Base-by-base conservation (phyloP, 2,113 vertebrate species). In the Jacana jacana region DNA sequence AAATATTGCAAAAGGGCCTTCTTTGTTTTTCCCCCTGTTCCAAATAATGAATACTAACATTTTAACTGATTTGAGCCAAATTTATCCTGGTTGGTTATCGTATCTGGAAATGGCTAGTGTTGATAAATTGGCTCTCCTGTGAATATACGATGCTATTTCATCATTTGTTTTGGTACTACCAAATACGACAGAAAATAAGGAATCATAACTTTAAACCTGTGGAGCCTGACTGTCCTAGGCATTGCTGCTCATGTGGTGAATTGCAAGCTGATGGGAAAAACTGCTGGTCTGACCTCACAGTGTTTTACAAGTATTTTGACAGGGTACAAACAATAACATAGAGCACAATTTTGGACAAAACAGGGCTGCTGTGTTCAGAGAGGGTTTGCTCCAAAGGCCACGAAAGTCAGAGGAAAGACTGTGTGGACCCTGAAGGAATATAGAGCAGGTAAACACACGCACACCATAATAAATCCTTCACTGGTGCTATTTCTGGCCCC, bases 321-420 rank as follows among this genome's bases (percentile, higher is more conserved):
- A 70, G n/a, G 52, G 25, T 68, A 60, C 30, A 64, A 94, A 73
- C 68, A 94, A 37, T 31, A 80, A 58, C 23, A 55, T 17, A 13
- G 52, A 76, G 35, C 18, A 55, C 23, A 49, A 35, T 11, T 75
- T 58, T 2, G 35, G 48, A n/a, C 51, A 78, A 86, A 69, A 51
- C 0, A 3, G 8, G 46, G 46, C 82, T 4, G 19, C 0, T 28
- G 0, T 55, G 42, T 80, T 91, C 46, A 7, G 2, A 52, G 14
- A 12, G 14, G 17, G 6, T 10, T 82, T 92, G 68, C 52, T 46
- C 24, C 82, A 66, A 61, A 92, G 72, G 49, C 48, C 77, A 68
- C 0, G 0, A 11, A 55, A 81, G 22, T 84, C 77, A 84, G 48
- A 70, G 42, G 55, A 86, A 80, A 92, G 86, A 49, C 39, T 52